phyloP scores from a whole-genome alignment of 2,113 vertebrate genomes.

The Colaptes auratus region DNA sequence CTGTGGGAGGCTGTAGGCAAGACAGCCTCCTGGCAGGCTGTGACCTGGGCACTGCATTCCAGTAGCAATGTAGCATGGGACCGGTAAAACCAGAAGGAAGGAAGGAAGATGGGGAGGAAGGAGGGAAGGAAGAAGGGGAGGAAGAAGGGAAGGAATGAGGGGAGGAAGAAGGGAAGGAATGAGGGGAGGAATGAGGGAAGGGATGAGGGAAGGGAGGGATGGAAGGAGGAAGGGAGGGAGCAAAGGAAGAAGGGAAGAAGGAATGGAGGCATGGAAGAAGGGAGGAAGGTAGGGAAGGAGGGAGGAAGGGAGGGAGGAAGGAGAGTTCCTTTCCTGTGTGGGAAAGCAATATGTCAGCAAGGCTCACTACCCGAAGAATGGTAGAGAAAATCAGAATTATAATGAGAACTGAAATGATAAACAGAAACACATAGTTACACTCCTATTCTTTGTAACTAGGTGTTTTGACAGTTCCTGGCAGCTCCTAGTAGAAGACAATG shows the following conservation, averaged over 20 bases:
- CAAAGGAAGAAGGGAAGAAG: background rate
- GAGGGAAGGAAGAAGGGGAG: too few relatives aligned
- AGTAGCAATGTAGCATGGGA: background rate
- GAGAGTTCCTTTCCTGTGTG: background rate
- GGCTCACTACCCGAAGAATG: slow-evolving; percentile 37
- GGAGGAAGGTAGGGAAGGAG: background rate
- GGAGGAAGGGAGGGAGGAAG: background rate
- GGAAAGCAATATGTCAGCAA: slow-evolving; percentile 1
- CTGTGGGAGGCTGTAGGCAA: background rate
- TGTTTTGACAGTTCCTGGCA: slow-evolving; percentile 77
- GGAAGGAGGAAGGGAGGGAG: too few relatives aligned
- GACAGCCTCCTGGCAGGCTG: background rate
- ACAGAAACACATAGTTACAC: slow-evolving; percentile 76
- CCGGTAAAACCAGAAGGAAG: background rate
- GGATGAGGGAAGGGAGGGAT: too few relatives aligned
- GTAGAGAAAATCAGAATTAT: slow-evolving; percentile 21
- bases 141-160: background rate
- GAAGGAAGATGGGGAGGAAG: too few relatives aligned
- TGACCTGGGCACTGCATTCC: background rate
- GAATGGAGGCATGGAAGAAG: background rate
- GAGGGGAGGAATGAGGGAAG: too few relatives aligned
- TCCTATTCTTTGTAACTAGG: slow-evolving; percentile 70
- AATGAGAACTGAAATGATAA: slow-evolving; percentile 69
- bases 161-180: background rate
- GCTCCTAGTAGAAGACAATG: slow-evolving; percentile 68